Conservation (phyloP, 2,113 vertebrate genomes). For the Tamias sibiricus region DNA sequence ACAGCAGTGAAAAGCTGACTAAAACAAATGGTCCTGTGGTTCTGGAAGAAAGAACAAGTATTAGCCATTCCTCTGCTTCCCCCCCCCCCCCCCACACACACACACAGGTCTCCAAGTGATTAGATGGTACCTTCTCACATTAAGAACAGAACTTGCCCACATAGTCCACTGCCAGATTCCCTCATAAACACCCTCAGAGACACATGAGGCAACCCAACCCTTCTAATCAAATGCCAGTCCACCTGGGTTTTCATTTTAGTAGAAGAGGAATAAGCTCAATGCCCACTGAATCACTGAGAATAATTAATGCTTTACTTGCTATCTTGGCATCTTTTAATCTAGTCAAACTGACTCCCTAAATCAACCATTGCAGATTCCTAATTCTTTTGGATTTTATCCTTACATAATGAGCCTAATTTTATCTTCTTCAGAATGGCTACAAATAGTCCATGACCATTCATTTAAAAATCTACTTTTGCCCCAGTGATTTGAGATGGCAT, state of each 20-base stretch:
- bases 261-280: not conserved
- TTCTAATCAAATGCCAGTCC: not conserved
- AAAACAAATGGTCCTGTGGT: not conserved
- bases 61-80: too few relatives aligned
- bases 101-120: not conserved
- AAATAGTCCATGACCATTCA: not conserved
- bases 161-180: not conserved
- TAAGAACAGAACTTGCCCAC: not conserved
- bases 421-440: not conserved
- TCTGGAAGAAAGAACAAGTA: not conserved
- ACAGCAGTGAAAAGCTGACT: too few relatives aligned
- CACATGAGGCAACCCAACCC: fast-evolving
- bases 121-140: too few relatives aligned
- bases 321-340: not conserved
- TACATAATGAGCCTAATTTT: not conserved
- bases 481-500: not conserved
- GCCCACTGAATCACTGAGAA: not conserved
- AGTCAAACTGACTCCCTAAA: not conserved
- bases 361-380: not conserved
- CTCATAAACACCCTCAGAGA: not conserved
- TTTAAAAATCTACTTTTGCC: conserved; percentile 13
- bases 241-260: not conserved
- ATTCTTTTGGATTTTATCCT: not conserved
- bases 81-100: too few relatives aligned
- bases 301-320: not conserved